Evolutionary conservation across 2,888 invertebrate species (phyloP), one percentile per base, ranked within the genome.

Genomic region (Atrina japonica): DNA sequence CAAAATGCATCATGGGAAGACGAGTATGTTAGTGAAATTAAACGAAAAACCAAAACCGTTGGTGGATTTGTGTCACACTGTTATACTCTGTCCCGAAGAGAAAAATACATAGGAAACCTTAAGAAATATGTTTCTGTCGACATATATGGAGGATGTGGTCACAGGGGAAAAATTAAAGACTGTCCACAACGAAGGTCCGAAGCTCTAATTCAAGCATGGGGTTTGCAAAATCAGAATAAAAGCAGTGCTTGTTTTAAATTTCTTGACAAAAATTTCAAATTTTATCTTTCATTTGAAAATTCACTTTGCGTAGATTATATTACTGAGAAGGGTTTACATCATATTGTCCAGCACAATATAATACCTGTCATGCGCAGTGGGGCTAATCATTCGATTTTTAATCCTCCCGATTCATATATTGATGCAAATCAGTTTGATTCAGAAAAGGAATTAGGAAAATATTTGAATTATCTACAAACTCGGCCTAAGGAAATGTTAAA

Each of bases 201-300:
- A n/a, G 58, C 58, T 21, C 47, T 66, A 1, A 47, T 35, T 16
- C 56, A 45, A 18, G 45, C 47, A 1, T 66, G 66, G 66, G 56
- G 56, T 35, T n/a, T 66, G n/a, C 5, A 16, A 21, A 9, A 27
- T 16, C 23, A 23, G 5, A 7, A 16, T 5, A 40, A 9, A 25
- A 35, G 3, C 16, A 35, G 23, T 14, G 27, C 53, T 6, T 78
- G 78, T 52, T 55, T 70, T 14, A 16, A 76, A 27, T 60, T 58
- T 6, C 63, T 76, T 1, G 72, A 59, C 18, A 56, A 66, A 9
- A 50, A 55, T 6, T 74, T 74, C 40, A 72, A 69, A n/a, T 78
- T 78, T 59, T 78, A 78, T 67, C 52, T 78, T n/a, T 74, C 78
- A n/a, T 78, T 78, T 64, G 78, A 78, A 47, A 78, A 78, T 41